Evolutionary conservation across 2,888 invertebrate genomes (phyloP).

Genomic region (Psococerastis gibbosa): DNA sequence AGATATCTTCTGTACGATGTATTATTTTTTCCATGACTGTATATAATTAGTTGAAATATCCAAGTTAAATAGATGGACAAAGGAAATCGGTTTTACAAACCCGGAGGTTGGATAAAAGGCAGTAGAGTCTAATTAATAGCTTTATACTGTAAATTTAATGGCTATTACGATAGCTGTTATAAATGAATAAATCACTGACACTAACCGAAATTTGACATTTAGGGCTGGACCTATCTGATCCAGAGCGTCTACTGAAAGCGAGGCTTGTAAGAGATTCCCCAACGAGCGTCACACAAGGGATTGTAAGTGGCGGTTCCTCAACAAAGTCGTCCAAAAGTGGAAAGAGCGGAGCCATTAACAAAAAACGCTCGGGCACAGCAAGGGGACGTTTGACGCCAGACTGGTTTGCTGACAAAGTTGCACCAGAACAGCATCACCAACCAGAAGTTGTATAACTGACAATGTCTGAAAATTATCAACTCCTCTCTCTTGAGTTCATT

Average conservation of each 20-base stretch:
- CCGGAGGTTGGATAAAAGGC: too few species aligned
- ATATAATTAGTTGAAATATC: too few species aligned
- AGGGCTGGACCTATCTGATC: constrained; percentile 13
- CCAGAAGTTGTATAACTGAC: neutral
- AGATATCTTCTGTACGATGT: too few species aligned
- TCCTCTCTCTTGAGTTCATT: too few species aligned
- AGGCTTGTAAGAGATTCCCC: constrained; percentile 13
- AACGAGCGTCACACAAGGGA: neutral
- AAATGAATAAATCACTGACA: too few species aligned
- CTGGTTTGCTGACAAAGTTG: constrained; percentile 7
- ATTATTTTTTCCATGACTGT: too few species aligned
- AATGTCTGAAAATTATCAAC: neutral
- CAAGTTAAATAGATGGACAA: too few species aligned
- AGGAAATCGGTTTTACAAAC: too few species aligned
- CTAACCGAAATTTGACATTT: too few species aligned
- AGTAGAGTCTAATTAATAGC: too few species aligned
- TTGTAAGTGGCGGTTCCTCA: neutral
- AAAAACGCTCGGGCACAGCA: neutral
- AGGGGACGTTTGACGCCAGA: constrained; percentile 6
- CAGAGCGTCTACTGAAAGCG: constrained; percentile 14
- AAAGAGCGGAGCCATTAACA: neutral
- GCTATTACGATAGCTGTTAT: too few species aligned
- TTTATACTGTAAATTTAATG: too few species aligned
- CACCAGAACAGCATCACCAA: neutral
- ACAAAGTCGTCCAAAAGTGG: constrained; percentile 2